Evolutionary conservation across 2,888 invertebrate species (phyloP), one percentile per base, ranked within the genome.

Genomic region (Thelaira solivaga): DNA sequence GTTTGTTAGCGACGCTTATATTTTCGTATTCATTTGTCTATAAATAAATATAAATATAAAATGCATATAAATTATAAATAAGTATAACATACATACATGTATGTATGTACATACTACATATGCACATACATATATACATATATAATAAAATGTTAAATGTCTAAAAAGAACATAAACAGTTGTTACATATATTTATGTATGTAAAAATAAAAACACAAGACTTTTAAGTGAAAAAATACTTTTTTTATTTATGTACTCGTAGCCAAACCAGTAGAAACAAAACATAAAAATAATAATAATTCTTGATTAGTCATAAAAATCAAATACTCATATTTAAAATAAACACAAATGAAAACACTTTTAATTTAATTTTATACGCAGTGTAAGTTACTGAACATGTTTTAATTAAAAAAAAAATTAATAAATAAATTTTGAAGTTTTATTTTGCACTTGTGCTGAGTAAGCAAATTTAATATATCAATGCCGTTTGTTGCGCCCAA

Each of bases 401-500:
- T 67, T 71, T 29, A 57, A 47, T 16, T 47, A 47, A 47, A 43
- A 51, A 49, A 71, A 43, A 31, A 36, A 34, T 29, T 31, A 34
- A 36, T 36, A 43, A 71, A 20, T 34, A 18, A 55, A 34, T 24
- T 67, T 57, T 18, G 18, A 26, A 67, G 22, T 18, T 47, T 57
- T 22, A 26, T 20, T 49, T 55, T 49, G 2, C 7, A 39, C 29
- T 22, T 16, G 49, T 10, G n/a, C 29, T 26, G 18, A 34, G 29
- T 62, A 26, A 55, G 22, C 26, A 26, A 64, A 49, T 49, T 55
- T 13, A 75, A 76, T 57, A 75, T 85, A 86, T 78, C 24, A 77
- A 89, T 89, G 89, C 88, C 89, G 68, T 87, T 88, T 74, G 88
- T 87, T 74, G 84, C 87, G 64, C 85, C 87, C 55, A 86, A 85